Conservation (phyloP, 2,113 vertebrate genomes). For the Nymphicus hollandicus region DNA sequence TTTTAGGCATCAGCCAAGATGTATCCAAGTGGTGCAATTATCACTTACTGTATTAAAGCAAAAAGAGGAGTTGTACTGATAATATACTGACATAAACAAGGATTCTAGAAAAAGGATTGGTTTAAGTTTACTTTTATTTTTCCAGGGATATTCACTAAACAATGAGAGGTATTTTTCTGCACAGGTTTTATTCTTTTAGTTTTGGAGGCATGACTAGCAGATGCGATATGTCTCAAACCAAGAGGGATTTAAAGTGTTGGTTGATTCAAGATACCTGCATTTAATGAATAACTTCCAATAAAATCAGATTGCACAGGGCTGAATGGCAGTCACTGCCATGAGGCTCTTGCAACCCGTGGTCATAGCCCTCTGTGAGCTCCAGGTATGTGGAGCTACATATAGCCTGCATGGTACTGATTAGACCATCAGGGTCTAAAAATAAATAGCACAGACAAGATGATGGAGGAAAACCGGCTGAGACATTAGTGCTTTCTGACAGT, state of each 20-base stretch:
- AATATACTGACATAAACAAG: not conserved
- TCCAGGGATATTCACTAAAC: not conserved
- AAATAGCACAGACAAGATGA: not conserved
- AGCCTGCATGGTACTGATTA: not conserved
- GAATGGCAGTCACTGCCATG: not conserved
- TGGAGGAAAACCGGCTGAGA: not conserved
- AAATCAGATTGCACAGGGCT: not conserved
- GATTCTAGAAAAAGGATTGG: not conserved
- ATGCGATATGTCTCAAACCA: not conserved
- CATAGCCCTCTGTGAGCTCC: not conserved
- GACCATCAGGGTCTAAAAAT: not conserved
- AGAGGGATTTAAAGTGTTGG: not conserved
- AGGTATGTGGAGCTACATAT: not conserved
- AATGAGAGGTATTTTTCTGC: not conserved
- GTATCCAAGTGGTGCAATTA: conserved; percentile 33
- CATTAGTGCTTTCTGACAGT: not conserved
- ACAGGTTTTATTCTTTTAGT: not conserved
- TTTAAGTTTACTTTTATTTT: not conserved
- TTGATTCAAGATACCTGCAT: not conserved
- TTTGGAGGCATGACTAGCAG: not conserved
- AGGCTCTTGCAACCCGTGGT: not conserved
- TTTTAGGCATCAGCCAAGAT: not conserved
- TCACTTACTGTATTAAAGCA: not conserved
- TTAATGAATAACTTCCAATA: not conserved
- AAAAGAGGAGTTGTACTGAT: not conserved